A percentile compares a stretch with the other conserved stretches of the same genome.
These are phyloP conservation scores for Scytalopus superciliaris DNA, from an alignment of 2,113 vertebrate species.

Conservation along the genomic window DNA sequence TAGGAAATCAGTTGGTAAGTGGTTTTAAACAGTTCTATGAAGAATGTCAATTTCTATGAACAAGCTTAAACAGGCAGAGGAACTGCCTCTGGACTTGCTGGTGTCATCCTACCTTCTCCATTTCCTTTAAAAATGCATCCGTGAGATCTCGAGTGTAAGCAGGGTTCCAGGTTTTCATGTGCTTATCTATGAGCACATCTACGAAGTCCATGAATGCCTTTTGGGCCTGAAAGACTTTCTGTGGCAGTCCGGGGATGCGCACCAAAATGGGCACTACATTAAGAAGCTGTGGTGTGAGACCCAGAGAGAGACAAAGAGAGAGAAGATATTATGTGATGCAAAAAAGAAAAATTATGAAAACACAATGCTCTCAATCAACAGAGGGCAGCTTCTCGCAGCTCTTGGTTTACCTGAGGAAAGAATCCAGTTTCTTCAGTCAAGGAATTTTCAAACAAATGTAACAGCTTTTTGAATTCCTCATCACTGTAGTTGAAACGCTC, in stretches of 20 bases:
- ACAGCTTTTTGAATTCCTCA: conserved; percentile 33
- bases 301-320: neutral
- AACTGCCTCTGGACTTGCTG: neutral
- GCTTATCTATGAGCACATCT: neutral
- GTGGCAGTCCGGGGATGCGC: conserved; percentile 46
- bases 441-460: neutral
- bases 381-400: neutral
- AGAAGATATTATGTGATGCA: neutral
- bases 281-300: conserved; percentile 52
- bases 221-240: neutral
- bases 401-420: conserved; percentile 46
- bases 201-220: neutral
- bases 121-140: conserved; percentile 65
- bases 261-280: conserved; percentile 24
- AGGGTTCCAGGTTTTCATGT: conserved; percentile 40
- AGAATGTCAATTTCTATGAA: neutral
- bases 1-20: neutral
- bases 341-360: neutral
- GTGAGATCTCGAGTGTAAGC: conserved; percentile 50
- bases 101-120: conserved; percentile 65
- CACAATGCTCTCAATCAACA: neutral
- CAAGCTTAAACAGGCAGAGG: neutral
- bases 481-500: conserved; percentile 63
- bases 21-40: neutral
- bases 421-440: neutral